Conservation (phyloP, 2,113 vertebrate genomes). For the Sterrhoptilus dennistouni region DNA sequence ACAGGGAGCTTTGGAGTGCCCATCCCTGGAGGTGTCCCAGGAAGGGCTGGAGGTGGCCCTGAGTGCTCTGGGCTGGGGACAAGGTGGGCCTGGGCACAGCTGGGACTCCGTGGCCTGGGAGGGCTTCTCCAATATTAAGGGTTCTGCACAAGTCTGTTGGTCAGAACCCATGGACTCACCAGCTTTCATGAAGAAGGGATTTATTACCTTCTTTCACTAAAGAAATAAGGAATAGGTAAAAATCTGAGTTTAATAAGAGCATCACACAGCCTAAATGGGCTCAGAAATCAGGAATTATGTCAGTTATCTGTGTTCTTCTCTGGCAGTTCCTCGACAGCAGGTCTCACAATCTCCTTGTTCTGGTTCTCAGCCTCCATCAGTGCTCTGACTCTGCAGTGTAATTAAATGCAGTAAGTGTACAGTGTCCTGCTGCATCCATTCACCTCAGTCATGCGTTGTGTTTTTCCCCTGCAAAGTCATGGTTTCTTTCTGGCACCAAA, state of each 20-base stretch:
- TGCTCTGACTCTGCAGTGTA: not conserved
- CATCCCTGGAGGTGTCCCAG: not conserved
- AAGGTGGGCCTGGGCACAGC: not conserved
- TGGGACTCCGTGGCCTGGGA: rapidly evolving
- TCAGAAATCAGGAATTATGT: not conserved
- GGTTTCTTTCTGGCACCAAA: not conserved
- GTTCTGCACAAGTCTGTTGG: not conserved
- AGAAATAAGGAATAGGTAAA: not conserved
- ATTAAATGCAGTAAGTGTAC: not conserved
- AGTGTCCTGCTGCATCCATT: not conserved
- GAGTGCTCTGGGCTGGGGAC: not conserved
- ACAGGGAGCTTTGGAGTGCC: not conserved
- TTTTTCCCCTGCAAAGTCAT: not conserved
- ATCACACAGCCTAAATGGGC: not conserved
- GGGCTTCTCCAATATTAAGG: rapidly evolving
- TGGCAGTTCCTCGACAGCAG: not conserved
- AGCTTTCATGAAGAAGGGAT: not conserved
- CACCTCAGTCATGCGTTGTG: not conserved
- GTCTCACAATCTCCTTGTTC: not conserved
- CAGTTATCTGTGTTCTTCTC: not conserved
- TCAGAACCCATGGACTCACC: not conserved
- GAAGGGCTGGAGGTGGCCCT: not conserved
- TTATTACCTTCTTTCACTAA: not conserved
- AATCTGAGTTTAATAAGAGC: not conserved
- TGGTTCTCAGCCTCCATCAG: not conserved